Base-by-base conservation (phyloP, 2,113 vertebrate species). In the Oceanites oceanicus region DNA sequence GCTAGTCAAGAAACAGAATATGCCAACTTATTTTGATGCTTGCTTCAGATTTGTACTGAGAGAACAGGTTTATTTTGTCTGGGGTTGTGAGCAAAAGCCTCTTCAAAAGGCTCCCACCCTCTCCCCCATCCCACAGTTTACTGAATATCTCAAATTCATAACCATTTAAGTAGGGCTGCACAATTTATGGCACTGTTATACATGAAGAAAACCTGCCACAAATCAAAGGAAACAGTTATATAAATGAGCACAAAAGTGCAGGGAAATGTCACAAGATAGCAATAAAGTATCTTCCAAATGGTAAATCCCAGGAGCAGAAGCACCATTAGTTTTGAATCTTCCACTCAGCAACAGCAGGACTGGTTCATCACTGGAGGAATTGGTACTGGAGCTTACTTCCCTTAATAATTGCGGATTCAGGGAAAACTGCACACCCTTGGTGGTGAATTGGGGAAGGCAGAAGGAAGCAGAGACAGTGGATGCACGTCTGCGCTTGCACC, bases 221-320 rank as follows among this genome's bases (percentile, higher is more conserved):
- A 96, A 96, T 96, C 93, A 97, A 78, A 89, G 81, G 70, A 94
- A 97, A 81, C 78, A 85, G 91, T 86, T 90, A 86, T 55, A 95
- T 74, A 93, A 97, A 95, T 91, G 95, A 93, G 82, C 53, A 90
- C 92, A 79, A 94, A 96, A 86, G 94, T 29, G 59, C 89, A 91
- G 73, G 66, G 73, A 92, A 95, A 96, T 89, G 92, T 92, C 95
- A 96, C 58, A 76, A 95, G 79, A 80, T 6, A 93, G 75, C 72
- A 88, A 93, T 93, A 94, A 97, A 94, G 49, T 52, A 75, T 86
- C 82, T 92, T 86, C 78, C 79, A 85, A 95, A 86, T 40, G 82
- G 94, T 88, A 95, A 93, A 94, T 93, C 95, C 82, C 44, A 11
- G 52, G 65, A 88, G 88, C 88, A 77, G 86, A 59, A 62, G 67